These are phyloP conservation scores for Mongoloraphidia duomilia DNA, from an alignment of 2,888 invertebrate species.

Conservation along the genomic window DNA sequence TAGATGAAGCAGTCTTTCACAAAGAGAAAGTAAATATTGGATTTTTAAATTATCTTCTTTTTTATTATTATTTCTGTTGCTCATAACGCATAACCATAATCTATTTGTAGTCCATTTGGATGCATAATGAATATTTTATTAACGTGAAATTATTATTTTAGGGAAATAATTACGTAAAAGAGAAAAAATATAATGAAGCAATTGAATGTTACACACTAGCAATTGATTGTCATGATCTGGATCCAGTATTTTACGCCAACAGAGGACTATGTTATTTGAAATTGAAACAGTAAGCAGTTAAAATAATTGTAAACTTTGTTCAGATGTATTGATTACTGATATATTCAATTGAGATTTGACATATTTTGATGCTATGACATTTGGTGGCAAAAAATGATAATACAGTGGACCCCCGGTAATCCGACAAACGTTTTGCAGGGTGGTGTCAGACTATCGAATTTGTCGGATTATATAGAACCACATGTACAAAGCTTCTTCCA, in stretches of 20 bases:
- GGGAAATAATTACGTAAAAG: conserved; percentile 72
- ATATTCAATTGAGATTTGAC: background rate
- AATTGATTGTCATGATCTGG: conserved; percentile 62
- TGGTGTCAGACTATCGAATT: no score
- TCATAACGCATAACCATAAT: background rate
- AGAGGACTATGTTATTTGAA: conserved; percentile 77
- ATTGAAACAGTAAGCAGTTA: conserved; percentile 48
- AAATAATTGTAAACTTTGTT: background rate
- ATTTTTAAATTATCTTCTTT: background rate
- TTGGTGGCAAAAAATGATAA: background rate
- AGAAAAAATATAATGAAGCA: conserved; percentile 71
- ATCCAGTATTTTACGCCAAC: conserved; percentile 74
- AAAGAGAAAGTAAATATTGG: conserved; percentile 47
- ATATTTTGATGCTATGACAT: background rate
- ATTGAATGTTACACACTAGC: conserved; percentile 77
- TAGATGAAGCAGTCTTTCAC: conserved; percentile 48
- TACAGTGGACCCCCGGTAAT: no score
- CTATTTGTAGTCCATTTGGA: background rate
- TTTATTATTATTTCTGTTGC: background rate
- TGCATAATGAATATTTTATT: conserved; percentile 1
- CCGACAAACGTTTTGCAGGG: no score
- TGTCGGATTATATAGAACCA: no score
- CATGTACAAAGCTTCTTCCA: conserved; percentile 13
- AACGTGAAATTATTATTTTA: conserved; percentile 24
- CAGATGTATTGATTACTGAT: background rate